Base-by-base conservation (phyloP, 2,113 vertebrate species). In the Alligator sinensis region DNA sequence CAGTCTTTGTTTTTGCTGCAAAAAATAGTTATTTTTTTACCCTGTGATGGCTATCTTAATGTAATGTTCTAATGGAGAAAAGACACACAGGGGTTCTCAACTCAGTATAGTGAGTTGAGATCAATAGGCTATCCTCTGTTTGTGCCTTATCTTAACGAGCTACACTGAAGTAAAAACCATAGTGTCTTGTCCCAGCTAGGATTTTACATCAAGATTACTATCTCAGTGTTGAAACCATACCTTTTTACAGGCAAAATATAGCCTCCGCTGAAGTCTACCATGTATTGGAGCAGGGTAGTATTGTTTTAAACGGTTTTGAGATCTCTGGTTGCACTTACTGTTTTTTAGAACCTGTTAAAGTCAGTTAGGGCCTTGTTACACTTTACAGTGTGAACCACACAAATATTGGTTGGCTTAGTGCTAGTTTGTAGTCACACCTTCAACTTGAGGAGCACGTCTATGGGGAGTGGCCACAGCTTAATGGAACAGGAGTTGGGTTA, bases 211-310 rank as follows among this genome's bases (percentile, higher is more conserved):
- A 70, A 16, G 11, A 19, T 70, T 12, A 82, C 79, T 74, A 11
- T 83, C 72, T 77, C n/a, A n/a, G 61, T 84, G 38, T 11, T 74
- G 91, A 94, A 95, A 85, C 2, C 54, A 28, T 57, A 27, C 77
- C 74, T 60, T 58, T 4, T 82, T 9, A 91, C 79, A 34, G 74
- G 91, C 90, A 89, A 95, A 94, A 93, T 94, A 74, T 90, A 96
- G 75, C 87, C 86, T 95, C 91, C 91, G 88, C 75, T 91, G 90
- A 90, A 89, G 82, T 79, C 84, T 59, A 82, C 22, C 79, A 80
- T 90, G 80, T 93, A 82, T 80, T 84, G 93, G 90, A 94, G 91
- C 70, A 89, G 58, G 6, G 13, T 66, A 27, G 81, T 91, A 11
- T 86, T 84, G 84, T 74, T 62, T 57, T 79, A 90, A 77, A 91